Conservation (phyloP, 2,797 vertebrate species). For the Hippoglossus hippoglossus region DNA sequence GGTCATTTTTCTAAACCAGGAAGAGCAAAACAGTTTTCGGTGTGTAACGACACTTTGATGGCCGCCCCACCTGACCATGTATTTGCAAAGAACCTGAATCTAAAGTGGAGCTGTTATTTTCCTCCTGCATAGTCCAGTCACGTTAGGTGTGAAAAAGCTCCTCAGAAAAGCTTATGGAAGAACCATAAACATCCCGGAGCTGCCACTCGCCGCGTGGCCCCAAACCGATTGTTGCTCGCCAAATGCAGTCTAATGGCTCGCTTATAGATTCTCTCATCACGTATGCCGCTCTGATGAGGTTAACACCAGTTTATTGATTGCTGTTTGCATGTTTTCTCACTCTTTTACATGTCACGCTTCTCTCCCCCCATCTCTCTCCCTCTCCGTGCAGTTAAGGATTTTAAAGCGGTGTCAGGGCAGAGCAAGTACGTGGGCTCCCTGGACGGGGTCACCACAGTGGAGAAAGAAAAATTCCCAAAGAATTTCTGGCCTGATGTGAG, state of each 20-base stretch:
- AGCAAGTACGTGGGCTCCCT: slow-evolving; percentile 78
- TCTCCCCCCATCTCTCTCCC: slow-evolving; percentile 11
- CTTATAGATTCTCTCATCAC: slow-evolving; percentile 84
- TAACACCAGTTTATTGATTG: slow-evolving; percentile 88
- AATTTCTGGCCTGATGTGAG: slow-evolving; percentile 88
- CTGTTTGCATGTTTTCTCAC: slow-evolving; percentile 86
- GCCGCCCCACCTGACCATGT: slow-evolving; percentile 32
- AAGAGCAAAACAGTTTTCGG: slow-evolving; percentile 32
- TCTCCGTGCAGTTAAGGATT: slow-evolving; percentile 78
- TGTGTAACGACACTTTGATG: slow-evolving; percentile 50
- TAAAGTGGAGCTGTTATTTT: slow-evolving; percentile 65
- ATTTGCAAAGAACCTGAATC: slow-evolving; percentile 70
- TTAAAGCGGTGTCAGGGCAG: slow-evolving; percentile 79
- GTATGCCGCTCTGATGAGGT: slow-evolving; percentile 80
- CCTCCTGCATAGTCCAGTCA: slow-evolving; percentile 81
- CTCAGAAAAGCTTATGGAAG: slow-evolving; percentile 85
- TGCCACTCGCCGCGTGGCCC: slow-evolving; percentile 71
- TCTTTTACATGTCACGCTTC: slow-evolving; percentile 75
- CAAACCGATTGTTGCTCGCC: slow-evolving; percentile 69
- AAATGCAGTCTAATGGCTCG: slow-evolving; percentile 78
- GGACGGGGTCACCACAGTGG: slow-evolving; percentile 79
- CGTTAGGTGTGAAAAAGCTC: slow-evolving; percentile 83
- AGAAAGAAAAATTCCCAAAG: slow-evolving; percentile 89
- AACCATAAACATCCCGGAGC: slow-evolving; percentile 84
- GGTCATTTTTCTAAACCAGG: slow-evolving; percentile 17